Base-by-base conservation (phyloP, 2,797 vertebrate species). In the Threskiornis aethiopicus region DNA sequence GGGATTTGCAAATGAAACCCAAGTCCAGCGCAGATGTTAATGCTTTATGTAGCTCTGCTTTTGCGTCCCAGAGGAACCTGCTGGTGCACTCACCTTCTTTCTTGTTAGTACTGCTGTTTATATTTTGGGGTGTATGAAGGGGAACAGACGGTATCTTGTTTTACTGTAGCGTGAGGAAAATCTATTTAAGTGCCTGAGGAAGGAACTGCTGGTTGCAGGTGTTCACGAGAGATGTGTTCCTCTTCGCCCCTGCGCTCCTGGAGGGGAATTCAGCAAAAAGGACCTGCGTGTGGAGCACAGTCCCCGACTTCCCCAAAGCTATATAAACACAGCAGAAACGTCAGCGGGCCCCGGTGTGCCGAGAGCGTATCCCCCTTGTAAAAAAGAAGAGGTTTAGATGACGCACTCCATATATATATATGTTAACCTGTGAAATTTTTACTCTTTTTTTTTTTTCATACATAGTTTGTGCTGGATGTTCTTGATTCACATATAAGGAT, bases 181-280 rank as follows among this genome's bases (percentile, higher is more conserved):
- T 96, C 96, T 92, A 94, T 95, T 97, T 96, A 82, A 95, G 72
- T 84, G 94, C 66, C 95, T 69, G 94, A 92, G 96, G 91, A 97
- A 88, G 96, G 97, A 98, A 96, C 89, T 87, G 69, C 91, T 77
- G 89, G 88, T 70, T 93, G 97, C 97, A 98, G 98, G 97, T 98
- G 97, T 97, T 96, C 86, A 66, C 18, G 35, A 94, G 93, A 54
- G 70, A 95, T 84, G 87, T 96, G 96, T 98, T 98, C 97, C 97
- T 98, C 97, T 98, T 97, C 28, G 39, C 87, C 93, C 86, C 91
- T 88, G 80, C 1, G 2, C 94, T 96, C 96, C 96, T 93, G 92
- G 86, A 96, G 98, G 98, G 98, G 97, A 98, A 97, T 98, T 98
- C 95, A 97, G 93, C 93, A 94, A 73, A 94, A 77, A 80, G 77